These are phyloP conservation scores for Drosophila pullipes DNA, from an alignment of 2,888 invertebrate species.

Conservation along the genomic window DNA sequence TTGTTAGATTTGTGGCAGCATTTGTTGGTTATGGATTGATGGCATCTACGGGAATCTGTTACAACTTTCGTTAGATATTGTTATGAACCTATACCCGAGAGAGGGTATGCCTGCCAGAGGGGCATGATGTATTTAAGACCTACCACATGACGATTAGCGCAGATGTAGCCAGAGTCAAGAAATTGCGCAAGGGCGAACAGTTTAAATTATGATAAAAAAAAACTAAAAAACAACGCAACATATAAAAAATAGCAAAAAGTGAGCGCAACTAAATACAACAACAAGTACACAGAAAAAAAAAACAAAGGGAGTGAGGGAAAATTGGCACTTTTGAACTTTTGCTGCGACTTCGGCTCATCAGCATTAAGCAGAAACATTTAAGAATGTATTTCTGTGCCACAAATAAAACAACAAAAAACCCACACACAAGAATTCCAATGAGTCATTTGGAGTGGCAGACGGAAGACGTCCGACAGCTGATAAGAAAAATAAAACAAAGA, in stretches of 20 bases:
- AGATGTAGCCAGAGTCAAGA: conserved; percentile 37
- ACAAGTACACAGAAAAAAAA: background rate
- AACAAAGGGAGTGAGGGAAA: background rate
- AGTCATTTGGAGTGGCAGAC: conserved; percentile 29
- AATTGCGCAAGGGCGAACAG: conserved; percentile 36
- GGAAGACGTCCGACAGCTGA: conserved; percentile 29
- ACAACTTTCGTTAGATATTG: background rate
- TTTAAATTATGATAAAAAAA: conserved; percentile 45
- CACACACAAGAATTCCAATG: conserved; percentile 20
- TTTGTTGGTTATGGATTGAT: background rate
- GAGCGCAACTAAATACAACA: conserved; percentile 12
- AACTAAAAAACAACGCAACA: conserved; percentile 17
- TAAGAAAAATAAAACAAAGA: conserved; percentile 23
- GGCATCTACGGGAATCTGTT: background rate
- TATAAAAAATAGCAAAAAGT: conserved; percentile 13
- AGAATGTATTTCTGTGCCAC: conserved; percentile 23
- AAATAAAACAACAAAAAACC: background rate
- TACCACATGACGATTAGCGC: conserved; percentile 59
- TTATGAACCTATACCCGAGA: background rate
- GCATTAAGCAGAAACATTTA: conserved; percentile 24
- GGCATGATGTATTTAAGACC: conserved; percentile 40
- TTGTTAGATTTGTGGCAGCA: background rate
- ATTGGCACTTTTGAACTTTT: conserved; percentile 36
- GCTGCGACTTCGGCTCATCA: conserved; percentile 9
- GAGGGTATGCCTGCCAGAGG: conserved; percentile 17